phyloP scores from a whole-genome alignment of 2,888 invertebrate genomes.

The Rhimphoctona megacephalus region DNA sequence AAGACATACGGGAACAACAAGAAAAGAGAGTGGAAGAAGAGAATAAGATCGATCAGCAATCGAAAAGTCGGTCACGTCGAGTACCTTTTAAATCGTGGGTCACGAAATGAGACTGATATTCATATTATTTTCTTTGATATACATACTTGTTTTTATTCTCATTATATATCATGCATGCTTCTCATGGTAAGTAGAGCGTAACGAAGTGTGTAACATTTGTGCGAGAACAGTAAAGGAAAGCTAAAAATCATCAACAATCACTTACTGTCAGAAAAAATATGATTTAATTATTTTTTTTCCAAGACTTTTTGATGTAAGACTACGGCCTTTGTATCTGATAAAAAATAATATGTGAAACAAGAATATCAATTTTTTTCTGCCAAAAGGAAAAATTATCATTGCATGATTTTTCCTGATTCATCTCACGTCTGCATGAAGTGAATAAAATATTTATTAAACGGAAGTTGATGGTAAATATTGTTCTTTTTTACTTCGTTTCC shows the following conservation, averaged over 20 bases:
- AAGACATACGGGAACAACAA: conserved; percentile 38
- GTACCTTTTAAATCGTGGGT: conserved; percentile 67
- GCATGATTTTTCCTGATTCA: neutral
- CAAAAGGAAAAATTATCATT: neutral
- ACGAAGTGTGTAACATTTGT: neutral
- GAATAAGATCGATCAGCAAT: conserved; percentile 68
- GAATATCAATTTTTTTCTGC: neutral
- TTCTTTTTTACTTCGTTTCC: conserved; percentile 31
- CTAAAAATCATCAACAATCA: neutral
- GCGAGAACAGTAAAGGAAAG: neutral
- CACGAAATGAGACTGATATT: conserved; percentile 70
- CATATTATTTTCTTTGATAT: conserved; percentile 63
- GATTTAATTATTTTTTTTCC: neutral
- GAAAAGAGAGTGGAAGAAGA: conserved; percentile 26
- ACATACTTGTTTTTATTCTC: conserved; percentile 22
- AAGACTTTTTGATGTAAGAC: neutral
- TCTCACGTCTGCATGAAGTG: neutral
- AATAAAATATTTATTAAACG: neutral
- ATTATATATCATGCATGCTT: conserved; percentile 13
- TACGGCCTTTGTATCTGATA: neutral
- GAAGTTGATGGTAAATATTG: conserved; percentile 3
- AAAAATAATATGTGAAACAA: neutral
- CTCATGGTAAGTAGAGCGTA: conserved; percentile 37
- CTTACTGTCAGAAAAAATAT: neutral
- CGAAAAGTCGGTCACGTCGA: conserved; percentile 78